Conservation (phyloP, 2,888 invertebrate genomes). For the Oscheius sp. region DNA sequence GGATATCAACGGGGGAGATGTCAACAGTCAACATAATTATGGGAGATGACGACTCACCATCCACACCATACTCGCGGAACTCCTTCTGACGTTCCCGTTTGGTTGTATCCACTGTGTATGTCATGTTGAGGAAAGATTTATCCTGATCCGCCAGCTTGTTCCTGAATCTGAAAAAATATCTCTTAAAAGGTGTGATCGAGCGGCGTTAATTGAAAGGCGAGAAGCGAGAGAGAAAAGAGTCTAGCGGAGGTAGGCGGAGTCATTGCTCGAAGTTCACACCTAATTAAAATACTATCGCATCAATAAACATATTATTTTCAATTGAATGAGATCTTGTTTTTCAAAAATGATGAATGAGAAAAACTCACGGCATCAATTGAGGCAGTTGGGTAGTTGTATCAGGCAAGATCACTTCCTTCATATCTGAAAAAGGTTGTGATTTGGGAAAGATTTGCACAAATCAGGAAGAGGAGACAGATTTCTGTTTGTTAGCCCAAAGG, state of each 20-base stretch:
- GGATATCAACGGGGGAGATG: neutral
- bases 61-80: constrained; percentile 38
- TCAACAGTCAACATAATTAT: neutral
- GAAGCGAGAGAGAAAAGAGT: neutral
- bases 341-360: neutral
- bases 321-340: neutral
- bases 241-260: constrained; percentile 18
- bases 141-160: constrained; percentile 50
- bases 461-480: neutral
- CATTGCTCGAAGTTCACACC: neutral
- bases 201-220: constrained; percentile 5
- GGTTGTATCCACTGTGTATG: constrained; percentile 45
- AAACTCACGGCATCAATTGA: constrained; percentile 17
- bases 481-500: too few relatives aligned
- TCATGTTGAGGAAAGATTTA: constrained; percentile 45
- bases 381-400: neutral
- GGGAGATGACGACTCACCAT: neutral
- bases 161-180: constrained; percentile 20
- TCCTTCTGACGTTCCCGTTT: constrained; percentile 38
- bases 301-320: neutral
- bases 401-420: constrained; percentile 23
- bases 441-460: too few relatives aligned
- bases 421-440: neutral
- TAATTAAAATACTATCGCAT: neutral
- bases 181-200: neutral